Base-by-base conservation (phyloP, 1,140 invertebrate genomes). In the Drosophila sproati region DNA sequence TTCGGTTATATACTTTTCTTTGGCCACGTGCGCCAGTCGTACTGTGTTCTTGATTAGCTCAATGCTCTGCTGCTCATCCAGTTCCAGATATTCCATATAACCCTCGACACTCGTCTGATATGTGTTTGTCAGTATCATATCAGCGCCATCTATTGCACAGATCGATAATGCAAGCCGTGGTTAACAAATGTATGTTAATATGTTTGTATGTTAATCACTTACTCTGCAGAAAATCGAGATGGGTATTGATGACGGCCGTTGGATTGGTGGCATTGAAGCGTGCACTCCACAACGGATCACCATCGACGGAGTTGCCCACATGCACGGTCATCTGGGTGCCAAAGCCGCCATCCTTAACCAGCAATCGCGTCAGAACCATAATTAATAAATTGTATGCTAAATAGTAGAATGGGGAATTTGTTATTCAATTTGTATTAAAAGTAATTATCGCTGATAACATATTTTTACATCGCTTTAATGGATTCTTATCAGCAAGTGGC, bases 21-120 rank as follows among this genome's bases (percentile, higher is more conserved):
- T 91, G 51, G 93, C 93, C 60, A 92, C 73, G 31, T 92, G 79
- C 1, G 96, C 97, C 8, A 97, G 90, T 45, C 94, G 75, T 0
- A 97, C 96, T 7, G 96, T 95, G 68, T 94, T 94, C 74, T 94
- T 94, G 43, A 98, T 96, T 10, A 98, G 93, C 34, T 95, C 93
- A 60, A 95, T 93, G 56, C 95, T 95, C 82, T 96, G 94, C 56
- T 95, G 93, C 78, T 95, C 93, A 47, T 93, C 94, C 10, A 97
- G 73, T 0, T 94, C 94, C 52, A 98, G 91, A 92, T 97, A 95
- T 86, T 96, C 94, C 71, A 94, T 93, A 85, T 98, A 97, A 4
- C 97, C 96, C 31, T 95, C 94, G 47, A 98, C 93, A 31, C 96
- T 97, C 0, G 97, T 96, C 93, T 98, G 98, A 92, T 98, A 99